These are phyloP conservation scores for Amphiura filiformis DNA, from an alignment of 35 echinoderm and acorn worm species.

Conservation along the genomic window DNA sequence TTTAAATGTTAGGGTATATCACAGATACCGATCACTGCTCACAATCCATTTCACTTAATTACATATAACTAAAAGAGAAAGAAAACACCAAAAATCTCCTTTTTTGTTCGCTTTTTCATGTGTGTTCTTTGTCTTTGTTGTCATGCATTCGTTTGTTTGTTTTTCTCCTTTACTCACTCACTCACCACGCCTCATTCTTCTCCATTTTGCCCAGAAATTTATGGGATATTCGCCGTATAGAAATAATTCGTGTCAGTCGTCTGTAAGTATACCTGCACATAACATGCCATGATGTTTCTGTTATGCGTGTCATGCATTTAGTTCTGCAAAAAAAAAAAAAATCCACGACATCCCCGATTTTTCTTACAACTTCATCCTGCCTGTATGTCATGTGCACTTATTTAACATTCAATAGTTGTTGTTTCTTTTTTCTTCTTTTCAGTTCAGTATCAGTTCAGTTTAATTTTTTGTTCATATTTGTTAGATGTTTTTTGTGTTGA, in stretches of 20 bases:
- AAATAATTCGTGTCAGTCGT: slow-evolving; percentile 14
- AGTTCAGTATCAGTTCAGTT: not conserved
- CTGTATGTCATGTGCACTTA: not conserved
- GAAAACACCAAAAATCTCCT: too few species aligned
- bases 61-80: too few species aligned
- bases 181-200: slow-evolving; percentile 4
- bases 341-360: not conserved
- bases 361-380: not conserved
- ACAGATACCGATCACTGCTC: too few species aligned
- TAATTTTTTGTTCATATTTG: not conserved
- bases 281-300: not conserved
- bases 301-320: not conserved
- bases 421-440: not conserved
- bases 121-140: not conserved
- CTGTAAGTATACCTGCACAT: slow-evolving; percentile 43
- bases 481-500: slow-evolving; percentile 20
- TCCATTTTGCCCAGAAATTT: slow-evolving; percentile 27
- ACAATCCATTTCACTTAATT: too few species aligned
- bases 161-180: too few species aligned
- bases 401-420: too few species aligned
- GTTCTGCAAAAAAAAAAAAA: slow-evolving; percentile 2
- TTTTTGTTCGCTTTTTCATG: too few species aligned
- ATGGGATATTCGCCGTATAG: slow-evolving; percentile 50
- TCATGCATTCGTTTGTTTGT: too few species aligned
- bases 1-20: too few species aligned